A percentile compares a stretch with the other conserved stretches of the same genome.
Evolutionary conservation across 2,797 vertebrate species (phyloP).

Genomic region (Falco berigora): DNA sequence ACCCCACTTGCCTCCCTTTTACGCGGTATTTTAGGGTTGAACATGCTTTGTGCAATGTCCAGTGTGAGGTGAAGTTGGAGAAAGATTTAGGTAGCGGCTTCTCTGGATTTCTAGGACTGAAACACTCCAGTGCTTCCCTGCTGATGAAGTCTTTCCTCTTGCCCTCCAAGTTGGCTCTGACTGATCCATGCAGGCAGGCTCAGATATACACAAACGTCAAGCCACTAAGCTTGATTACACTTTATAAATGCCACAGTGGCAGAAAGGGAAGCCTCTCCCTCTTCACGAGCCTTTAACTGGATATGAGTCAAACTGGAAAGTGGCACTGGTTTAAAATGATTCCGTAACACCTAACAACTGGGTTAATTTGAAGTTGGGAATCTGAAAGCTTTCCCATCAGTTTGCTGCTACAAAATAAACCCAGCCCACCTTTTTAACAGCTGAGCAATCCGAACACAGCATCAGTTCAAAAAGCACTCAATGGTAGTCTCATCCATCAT

Average conservation of each 20-base stretch:
- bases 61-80: neutral
- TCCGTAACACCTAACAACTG: neutral
- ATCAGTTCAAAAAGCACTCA: constrained; percentile 32
- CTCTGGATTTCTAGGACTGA: neutral
- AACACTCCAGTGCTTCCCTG: neutral
- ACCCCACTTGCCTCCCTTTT: neutral
- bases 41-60: neutral
- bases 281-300: neutral
- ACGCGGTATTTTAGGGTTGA: neutral
- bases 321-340: neutral
- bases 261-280: neutral
- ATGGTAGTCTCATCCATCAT: constrained; percentile 68
- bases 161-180: neutral
- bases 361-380: neutral
- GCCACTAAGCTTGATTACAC: neutral
- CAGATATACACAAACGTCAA: neutral
- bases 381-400: constrained; percentile 10
- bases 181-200: neutral
- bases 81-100: neutral
- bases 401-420: constrained; percentile 10
- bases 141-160: neutral
- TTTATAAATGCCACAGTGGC: neutral
- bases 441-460: constrained; percentile 17
- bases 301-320: neutral
- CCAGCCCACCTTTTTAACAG: constrained; percentile 2